phyloP scores from a whole-genome alignment of 1,140 invertebrate species.

The Panagrolaimus sp. region DNA sequence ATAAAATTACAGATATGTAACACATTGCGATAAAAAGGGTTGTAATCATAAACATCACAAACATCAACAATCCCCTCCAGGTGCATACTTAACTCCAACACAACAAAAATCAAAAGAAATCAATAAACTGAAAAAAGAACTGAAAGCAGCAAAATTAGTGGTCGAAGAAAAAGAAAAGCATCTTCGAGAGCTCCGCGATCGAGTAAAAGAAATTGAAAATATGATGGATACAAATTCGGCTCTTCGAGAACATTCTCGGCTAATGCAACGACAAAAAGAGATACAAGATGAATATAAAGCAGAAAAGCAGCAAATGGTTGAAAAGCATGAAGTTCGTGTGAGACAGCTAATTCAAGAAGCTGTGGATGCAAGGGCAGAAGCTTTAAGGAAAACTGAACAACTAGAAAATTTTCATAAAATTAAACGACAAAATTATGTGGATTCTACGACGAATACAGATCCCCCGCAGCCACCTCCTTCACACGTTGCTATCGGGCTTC shows the following conservation, averaged over 20 bases:
- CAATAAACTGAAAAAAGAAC: constrained; percentile 35
- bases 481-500: constrained; percentile 8
- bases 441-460: neutral
- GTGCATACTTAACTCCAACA: constrained; percentile 50
- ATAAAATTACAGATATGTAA: constrained; percentile 35
- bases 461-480: neutral
- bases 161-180: constrained; percentile 43
- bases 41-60: constrained; percentile 35
- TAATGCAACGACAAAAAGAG: constrained; percentile 39
- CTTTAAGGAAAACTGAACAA: constrained; percentile 19
- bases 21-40: constrained; percentile 55
- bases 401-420: constrained; percentile 16
- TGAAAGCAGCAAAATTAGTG: neutral
- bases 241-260: constrained; percentile 38
- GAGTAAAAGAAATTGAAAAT: constrained; percentile 49
- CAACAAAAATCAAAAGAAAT: constrained; percentile 49
- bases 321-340: constrained; percentile 47
- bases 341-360: constrained; percentile 51
- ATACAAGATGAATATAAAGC: constrained; percentile 29
- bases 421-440: constrained; percentile 13
- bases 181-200: constrained; percentile 48
- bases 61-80: neutral
- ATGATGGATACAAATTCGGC: constrained; percentile 24
- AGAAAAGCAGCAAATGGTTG: constrained; percentile 43
- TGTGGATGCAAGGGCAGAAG: constrained; percentile 39